A percentile compares a stretch with the other conserved stretches of the same genome.
Evolutionary conservation across 2,797 vertebrate species (phyloP).

Genomic region (Scomberomorus guttatus): DNA sequence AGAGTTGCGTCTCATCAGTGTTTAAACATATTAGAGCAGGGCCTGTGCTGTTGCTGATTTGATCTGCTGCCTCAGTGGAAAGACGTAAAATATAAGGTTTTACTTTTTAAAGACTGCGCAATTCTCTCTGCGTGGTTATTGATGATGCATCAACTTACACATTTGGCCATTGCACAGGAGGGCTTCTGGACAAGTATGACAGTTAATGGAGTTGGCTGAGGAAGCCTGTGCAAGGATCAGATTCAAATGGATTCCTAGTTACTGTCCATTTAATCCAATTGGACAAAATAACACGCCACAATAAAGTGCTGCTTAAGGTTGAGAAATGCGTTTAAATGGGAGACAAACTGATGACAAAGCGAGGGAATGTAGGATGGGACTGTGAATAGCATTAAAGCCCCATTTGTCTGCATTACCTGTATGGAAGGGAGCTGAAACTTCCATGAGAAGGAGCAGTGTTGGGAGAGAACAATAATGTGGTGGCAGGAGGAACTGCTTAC

Average conservation of each 20-base stretch:
- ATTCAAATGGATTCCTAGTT: constrained; percentile 87
- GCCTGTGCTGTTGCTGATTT: constrained; percentile 83
- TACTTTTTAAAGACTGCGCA: constrained; percentile 81
- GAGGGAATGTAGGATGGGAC: constrained; percentile 83
- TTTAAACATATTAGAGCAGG: constrained; percentile 84
- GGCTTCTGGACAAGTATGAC: constrained; percentile 81
- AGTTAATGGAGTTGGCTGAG: constrained; percentile 85
- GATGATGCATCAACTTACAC: constrained; percentile 85
- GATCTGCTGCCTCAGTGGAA: constrained; percentile 83
- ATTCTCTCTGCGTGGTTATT: constrained; percentile 77
- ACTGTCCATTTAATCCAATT: constrained; percentile 85
- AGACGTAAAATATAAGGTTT: constrained; percentile 85
- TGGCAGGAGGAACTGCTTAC: constrained; percentile 82
- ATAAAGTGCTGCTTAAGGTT: constrained; percentile 89
- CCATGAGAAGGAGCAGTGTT: constrained; percentile 73
- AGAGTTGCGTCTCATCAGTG: constrained; percentile 86
- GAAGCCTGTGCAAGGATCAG: constrained; percentile 81
- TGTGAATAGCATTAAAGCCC: constrained; percentile 82
- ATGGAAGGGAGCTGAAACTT: constrained; percentile 75
- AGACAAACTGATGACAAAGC: constrained; percentile 84
- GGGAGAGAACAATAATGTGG: constrained; percentile 80
- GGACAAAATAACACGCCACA: constrained; percentile 88
- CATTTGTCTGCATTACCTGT: constrained; percentile 86
- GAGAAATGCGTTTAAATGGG: constrained; percentile 83
- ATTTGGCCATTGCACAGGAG: constrained; percentile 74